Evolutionary conservation across 2,797 vertebrate genomes (phyloP).

Genomic region (Dermochelys coriacea): DNA sequence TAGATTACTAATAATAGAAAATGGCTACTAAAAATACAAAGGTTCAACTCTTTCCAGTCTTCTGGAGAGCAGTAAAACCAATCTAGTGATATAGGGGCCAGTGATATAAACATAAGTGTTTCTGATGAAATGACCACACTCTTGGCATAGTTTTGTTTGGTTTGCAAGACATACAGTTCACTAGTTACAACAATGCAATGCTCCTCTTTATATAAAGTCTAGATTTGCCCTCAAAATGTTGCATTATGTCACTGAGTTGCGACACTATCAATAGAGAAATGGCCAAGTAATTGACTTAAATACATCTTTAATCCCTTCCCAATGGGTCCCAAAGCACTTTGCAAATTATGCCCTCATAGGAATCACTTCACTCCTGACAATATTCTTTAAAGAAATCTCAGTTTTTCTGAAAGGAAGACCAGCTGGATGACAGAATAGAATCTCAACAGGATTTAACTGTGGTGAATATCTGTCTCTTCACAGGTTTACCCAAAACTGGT

Average conservation of each 20-base stretch:
- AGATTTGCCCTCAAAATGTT: neutral
- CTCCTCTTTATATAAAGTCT: neutral
- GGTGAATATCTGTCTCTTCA: neutral
- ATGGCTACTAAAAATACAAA: neutral
- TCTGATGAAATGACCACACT: neutral
- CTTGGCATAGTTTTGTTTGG: neutral
- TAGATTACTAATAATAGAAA: neutral
- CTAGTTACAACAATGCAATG: neutral
- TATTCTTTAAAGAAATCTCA: neutral
- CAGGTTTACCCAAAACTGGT: slow-evolving; percentile 84
- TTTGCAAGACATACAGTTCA: neutral
- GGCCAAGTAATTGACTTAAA: neutral
- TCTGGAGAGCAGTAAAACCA: neutral
- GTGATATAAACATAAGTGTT: neutral
- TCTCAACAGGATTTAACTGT: neutral
- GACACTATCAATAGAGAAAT: neutral
- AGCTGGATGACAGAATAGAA: neutral
- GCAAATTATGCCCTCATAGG: neutral
- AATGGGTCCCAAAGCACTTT: neutral
- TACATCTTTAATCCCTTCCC: neutral
- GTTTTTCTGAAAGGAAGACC: neutral
- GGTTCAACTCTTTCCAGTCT: neutral
- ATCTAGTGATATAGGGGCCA: neutral
- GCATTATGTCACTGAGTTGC: neutral
- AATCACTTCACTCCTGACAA: neutral